Percentiles rank a stretch among this genome's conserved stretches.
These are phyloP conservation scores for Gadopsis bispinosus DNA, from an alignment of 2,797 vertebrate species.

Conservation along the genomic window DNA sequence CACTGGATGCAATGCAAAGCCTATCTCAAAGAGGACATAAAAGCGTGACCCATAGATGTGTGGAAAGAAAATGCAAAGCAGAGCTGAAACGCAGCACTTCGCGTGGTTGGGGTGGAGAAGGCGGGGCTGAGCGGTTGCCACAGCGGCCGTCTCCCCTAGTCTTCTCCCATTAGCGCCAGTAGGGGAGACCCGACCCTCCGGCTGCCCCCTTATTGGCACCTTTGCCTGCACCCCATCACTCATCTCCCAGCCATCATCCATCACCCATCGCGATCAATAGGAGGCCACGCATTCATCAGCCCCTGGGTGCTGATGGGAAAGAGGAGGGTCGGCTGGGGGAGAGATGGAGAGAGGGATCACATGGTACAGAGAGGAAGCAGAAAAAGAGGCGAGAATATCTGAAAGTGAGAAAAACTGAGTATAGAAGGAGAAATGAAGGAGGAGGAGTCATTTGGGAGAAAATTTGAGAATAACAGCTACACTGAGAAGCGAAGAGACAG, in stretches of 20 bases:
- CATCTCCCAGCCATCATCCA: conserved; percentile 90
- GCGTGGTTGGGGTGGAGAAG: conserved; percentile 45
- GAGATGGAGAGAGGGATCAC: conserved; percentile 59
- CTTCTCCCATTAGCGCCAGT: conserved; percentile 87
- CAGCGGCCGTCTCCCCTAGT: conserved; percentile 77
- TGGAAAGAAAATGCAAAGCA: conserved; percentile 71
- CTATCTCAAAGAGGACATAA: conserved; percentile 17
- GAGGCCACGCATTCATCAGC: conserved; percentile 90
- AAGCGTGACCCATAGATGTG: conserved; percentile 50
- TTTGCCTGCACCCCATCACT: conserved; percentile 90
- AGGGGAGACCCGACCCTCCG: conserved; percentile 83
- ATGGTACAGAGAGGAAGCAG: conserved; percentile 48
- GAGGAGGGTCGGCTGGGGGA: conserved; percentile 56
- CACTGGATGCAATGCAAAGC: conserved; percentile 21
- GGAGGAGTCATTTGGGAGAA: conserved; percentile 48
- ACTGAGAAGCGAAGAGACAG: conserved; percentile 21
- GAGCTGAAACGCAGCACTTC: conserved; percentile 41
- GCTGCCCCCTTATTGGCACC: conserved; percentile 89
- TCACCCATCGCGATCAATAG: conserved; percentile 92
- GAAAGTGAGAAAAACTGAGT: conserved; percentile 49
- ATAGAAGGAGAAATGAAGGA: conserved; percentile 53
- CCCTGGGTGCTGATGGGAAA: conserved; percentile 76
- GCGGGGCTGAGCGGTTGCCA: conserved; percentile 64
- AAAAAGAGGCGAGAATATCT: conserved; percentile 52
- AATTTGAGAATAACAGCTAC: conserved; percentile 32